Percentiles rank a stretch among this genome's conserved stretches.
Evolutionary conservation across 2,888 invertebrate species (phyloP).

Genomic region (Caenorhabditis sp.): DNA sequence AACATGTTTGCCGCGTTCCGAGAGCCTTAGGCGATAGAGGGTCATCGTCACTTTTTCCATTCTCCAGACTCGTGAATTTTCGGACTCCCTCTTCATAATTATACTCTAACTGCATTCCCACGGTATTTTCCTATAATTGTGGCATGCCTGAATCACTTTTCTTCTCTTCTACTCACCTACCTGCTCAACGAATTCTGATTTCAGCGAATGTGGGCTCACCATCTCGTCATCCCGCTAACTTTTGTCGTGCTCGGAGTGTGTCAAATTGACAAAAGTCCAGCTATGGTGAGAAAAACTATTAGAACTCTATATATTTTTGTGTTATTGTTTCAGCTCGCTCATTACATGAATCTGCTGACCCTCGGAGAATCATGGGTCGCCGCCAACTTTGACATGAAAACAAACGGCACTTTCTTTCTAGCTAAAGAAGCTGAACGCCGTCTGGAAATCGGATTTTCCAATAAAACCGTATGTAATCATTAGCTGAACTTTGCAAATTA

Average conservation of each 20-base stretch:
- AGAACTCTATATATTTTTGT: not conserved
- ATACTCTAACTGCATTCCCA: too few species aligned
- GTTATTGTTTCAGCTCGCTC: slow-evolving; percentile 15
- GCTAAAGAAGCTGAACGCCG: slow-evolving; percentile 17
- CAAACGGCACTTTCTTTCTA: slow-evolving; percentile 36
- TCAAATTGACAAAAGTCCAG: slow-evolving; percentile 15
- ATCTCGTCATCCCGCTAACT: slow-evolving; percentile 21
- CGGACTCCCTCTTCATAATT: too few species aligned
- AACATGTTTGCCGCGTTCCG: slow-evolving; percentile 9
- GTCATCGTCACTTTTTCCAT: not conserved
- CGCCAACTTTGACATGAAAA: slow-evolving; percentile 12
- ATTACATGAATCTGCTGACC: slow-evolving; percentile 44
- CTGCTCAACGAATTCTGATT: not conserved
- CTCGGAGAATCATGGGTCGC: slow-evolving; percentile 39
- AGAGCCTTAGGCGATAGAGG: not conserved
- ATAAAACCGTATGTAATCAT: slow-evolving; percentile 9
- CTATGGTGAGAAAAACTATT: slow-evolving; percentile 18
- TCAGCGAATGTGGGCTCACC: slow-evolving; percentile 40
- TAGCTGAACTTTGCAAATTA: not conserved
- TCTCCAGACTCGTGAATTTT: too few species aligned
- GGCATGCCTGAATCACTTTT: too few species aligned
- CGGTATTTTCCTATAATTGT: too few species aligned
- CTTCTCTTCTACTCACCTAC: not conserved
- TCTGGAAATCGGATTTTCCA: slow-evolving; percentile 28
- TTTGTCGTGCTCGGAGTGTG: not conserved